Evolutionary conservation across 2,888 invertebrate genomes (phyloP).

Genomic region (Leptopterna dolabrata): DNA sequence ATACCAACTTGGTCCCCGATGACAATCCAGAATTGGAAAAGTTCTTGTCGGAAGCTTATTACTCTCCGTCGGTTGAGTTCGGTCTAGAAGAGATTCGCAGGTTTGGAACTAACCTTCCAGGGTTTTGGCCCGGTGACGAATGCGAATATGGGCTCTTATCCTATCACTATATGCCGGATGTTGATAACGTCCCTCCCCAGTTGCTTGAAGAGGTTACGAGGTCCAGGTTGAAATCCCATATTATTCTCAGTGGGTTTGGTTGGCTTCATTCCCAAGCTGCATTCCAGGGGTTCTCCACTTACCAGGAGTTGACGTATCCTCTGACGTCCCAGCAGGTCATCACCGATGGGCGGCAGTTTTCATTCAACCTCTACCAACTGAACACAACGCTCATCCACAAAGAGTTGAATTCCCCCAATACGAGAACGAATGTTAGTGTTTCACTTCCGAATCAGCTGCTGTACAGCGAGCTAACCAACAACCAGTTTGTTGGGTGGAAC

Average conservation of each 20-base stretch:
- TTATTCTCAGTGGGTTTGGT: constrained; percentile 81
- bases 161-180: constrained; percentile 74
- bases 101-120: constrained; percentile 77
- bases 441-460: constrained; percentile 78
- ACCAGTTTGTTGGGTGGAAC: constrained; percentile 81
- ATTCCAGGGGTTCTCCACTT: constrained; percentile 81
- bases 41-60: constrained; percentile 67
- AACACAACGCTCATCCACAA: constrained; percentile 83
- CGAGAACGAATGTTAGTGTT: constrained; percentile 83
- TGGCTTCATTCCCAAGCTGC: constrained; percentile 82
- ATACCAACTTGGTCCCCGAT: constrained; percentile 25
- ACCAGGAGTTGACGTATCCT: constrained; percentile 91
- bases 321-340: constrained; percentile 87
- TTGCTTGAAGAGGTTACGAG: constrained; percentile 17
- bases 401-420: constrained; percentile 74
- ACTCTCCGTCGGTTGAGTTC: constrained; percentile 71
- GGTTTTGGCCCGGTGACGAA: constrained; percentile 86
- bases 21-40: constrained; percentile 68
- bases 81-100: constrained; percentile 72
- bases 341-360: constrained; percentile 88
- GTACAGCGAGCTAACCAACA: constrained; percentile 77
- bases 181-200: constrained; percentile 64
- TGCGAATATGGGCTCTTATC: constrained; percentile 83
- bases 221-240: constrained; percentile 79
- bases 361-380: constrained; percentile 90